Evolutionary conservation across 2,113 vertebrate species (phyloP), one percentile per base, ranked within the genome.

Genomic region (Pycnonotus jocosus): DNA sequence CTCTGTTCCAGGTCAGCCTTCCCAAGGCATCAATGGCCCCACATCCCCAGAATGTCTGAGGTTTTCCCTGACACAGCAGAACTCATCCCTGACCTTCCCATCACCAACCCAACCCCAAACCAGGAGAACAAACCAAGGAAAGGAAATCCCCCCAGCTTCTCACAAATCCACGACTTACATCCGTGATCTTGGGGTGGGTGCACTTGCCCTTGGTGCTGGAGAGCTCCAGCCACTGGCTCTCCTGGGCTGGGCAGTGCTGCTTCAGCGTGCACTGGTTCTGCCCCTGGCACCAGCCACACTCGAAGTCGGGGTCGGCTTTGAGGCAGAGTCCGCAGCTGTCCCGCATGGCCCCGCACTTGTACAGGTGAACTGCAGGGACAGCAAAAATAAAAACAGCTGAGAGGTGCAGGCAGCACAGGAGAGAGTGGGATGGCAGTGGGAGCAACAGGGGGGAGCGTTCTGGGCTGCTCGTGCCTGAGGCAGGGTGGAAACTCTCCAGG

Each of bases 241-340:
- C 99, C 5, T 98, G 98, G 85, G 98, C 88, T 11, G 98, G 98
- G 86, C 99, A 99, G 97, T 99, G 99, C 74, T 99, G 99, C 82
- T 99, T 99, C 89, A 99, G 98, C 0, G 99, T 99, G 94, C 99
- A 99, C 95, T 99, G 99, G 92, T 97, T 98, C 95, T 99, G 99
- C 2, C 96, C 98, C 95, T 99, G 99, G 44, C 99, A 99, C 99
- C 99, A 99, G 81, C 99, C 99, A 0, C 99, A 99, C 61, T 99
- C 98, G 4, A 99, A 99, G 86, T 99, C 98, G 0, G 98, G 99
- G 95, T 99, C 98, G 0, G 99, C 99, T 97, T 99, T 99, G 94
- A 99, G 98, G 97, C 99, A 99, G 95, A 99, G 96, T 51, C 99
- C 99, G 0, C 99, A 99, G 98, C 99, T 99, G 91, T 99, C 98